phyloP scores from a whole-genome alignment of 2,113 vertebrate genomes.

The Danionella cerebrum region DNA sequence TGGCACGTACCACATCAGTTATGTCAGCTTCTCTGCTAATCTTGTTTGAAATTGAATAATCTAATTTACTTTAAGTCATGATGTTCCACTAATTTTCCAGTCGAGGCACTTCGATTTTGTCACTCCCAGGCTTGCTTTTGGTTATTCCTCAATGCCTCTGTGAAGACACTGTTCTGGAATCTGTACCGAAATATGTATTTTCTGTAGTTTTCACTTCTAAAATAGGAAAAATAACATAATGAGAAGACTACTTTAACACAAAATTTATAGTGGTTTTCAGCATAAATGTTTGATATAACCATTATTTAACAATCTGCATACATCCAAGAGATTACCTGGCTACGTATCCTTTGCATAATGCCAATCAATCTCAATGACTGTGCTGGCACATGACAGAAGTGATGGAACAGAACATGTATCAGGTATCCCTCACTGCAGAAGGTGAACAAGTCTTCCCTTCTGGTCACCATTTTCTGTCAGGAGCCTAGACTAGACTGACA shows the following conservation, averaged over 20 bases:
- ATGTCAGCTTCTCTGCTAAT: constrained; percentile 23
- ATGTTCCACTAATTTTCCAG: constrained; percentile 38
- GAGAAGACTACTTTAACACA: no score
- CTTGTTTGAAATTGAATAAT: constrained; percentile 32
- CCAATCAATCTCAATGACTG: not conserved
- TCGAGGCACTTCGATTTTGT: constrained; percentile 4
- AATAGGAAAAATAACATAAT: no score
- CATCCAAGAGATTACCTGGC: no score
- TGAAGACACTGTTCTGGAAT: not conserved
- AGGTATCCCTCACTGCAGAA: not conserved
- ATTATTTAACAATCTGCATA: no score
- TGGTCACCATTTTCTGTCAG: not conserved
- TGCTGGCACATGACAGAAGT: not conserved
- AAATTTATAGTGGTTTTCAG: no score
- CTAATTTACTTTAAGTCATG: constrained; percentile 35
- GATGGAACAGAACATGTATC: not conserved
- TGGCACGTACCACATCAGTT: constrained; percentile 11
- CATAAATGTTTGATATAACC: no score
- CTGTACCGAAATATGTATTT: no score
- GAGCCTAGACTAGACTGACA: not conserved
- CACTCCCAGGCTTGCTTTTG: not conserved
- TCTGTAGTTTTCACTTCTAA: no score
- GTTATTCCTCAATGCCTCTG: not conserved
- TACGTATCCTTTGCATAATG: not conserved
- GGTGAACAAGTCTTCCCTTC: not conserved